phyloP scores from a whole-genome alignment of 1,140 invertebrate species.

The Colletes latitarsis region DNA sequence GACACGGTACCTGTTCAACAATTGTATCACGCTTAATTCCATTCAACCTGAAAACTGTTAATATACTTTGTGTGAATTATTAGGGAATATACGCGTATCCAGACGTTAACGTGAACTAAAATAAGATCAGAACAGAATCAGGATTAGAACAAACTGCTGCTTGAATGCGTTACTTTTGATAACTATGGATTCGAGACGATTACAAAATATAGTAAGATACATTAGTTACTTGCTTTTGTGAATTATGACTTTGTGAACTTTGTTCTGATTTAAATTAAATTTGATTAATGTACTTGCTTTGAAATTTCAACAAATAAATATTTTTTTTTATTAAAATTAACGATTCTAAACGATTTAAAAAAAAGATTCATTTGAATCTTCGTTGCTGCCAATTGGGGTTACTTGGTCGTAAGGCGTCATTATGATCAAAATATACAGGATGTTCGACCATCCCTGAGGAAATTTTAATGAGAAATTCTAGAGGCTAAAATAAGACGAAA shows the following conservation, averaged over 20 bases:
- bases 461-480: too few species aligned
- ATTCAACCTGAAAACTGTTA: background rate
- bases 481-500: too few species aligned
- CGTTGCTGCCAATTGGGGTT: too few species aligned
- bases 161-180: background rate
- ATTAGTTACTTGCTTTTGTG: background rate
- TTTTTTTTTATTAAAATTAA: background rate
- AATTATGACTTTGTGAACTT: background rate
- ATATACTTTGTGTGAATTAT: background rate
- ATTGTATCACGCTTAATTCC: conserved; percentile 6
- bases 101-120: too few species aligned
- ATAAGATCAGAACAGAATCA: too few species aligned
- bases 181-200: background rate
- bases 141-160: background rate
- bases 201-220: too few species aligned
- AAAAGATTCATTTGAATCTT: too few species aligned
- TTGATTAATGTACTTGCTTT: background rate
- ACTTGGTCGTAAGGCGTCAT: too few species aligned
- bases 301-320: background rate
- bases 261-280: background rate
- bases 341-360: too few species aligned
- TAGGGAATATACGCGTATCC: background rate
- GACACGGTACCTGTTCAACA: conserved; percentile 90
- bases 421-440: too few species aligned
- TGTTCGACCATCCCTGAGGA: too few species aligned